A percentile compares a stretch with the other conserved stretches of the same genome.
Conservation (phyloP, 2,888 invertebrate genomes). For the Scaptomyza tumidula region DNA sequence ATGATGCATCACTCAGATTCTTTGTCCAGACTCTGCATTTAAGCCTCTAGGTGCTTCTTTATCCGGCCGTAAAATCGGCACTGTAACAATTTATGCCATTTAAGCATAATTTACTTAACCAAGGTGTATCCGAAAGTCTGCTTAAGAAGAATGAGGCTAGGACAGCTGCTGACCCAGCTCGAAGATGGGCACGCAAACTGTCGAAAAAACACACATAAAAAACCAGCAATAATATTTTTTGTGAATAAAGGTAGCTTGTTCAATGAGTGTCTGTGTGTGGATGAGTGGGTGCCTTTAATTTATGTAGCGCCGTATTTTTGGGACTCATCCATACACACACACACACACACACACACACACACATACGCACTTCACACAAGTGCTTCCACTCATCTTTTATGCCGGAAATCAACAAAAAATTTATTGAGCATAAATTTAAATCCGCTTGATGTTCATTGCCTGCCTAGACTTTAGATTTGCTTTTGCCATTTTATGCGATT, state of each 20-base stretch:
- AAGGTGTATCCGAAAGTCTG: constrained; percentile 22
- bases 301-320: constrained; percentile 72
- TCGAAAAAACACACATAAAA: constrained; percentile 61
- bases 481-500: constrained; percentile 75
- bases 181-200: constrained; percentile 33
- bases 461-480: constrained; percentile 30
- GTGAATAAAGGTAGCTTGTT: constrained; percentile 55
- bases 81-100: constrained; percentile 63
- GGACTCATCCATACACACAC: constrained; percentile 31
- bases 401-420: constrained; percentile 78
- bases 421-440: constrained; percentile 81
- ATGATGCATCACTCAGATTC: constrained; percentile 58
- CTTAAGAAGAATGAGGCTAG: neutral
- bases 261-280: constrained; percentile 8
- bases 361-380: constrained; percentile 23
- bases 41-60: constrained; percentile 10
- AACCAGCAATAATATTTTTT: constrained; percentile 59
- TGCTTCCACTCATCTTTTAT: constrained; percentile 27
- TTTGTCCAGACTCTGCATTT: constrained; percentile 14
- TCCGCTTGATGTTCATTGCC: constrained; percentile 58
- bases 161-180: constrained; percentile 17
- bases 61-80: constrained; percentile 28
- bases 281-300: constrained; percentile 52
- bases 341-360: constrained; percentile 27
- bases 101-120: constrained; percentile 69